Evolutionary conservation across 2,888 invertebrate species (phyloP).

Genomic region (Andrena bicolor): DNA sequence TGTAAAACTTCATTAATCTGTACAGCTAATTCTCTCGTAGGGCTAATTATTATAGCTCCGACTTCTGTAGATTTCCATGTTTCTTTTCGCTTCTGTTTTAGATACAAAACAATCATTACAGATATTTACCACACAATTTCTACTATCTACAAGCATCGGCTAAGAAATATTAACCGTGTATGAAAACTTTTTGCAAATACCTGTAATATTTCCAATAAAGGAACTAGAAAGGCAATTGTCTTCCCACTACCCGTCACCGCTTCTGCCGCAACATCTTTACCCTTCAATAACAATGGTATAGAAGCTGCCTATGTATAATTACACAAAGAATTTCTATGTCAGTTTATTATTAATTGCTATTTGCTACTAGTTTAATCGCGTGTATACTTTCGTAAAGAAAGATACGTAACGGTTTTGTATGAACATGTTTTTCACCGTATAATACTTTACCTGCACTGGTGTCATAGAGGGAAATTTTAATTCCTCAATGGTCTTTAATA

Average conservation of each 20-base stretch:
- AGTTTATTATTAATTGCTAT: neutral
- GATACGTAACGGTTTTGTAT: neutral
- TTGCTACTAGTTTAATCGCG: neutral
- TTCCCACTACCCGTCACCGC: slow-evolving; percentile 99
- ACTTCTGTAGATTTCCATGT: slow-evolving; percentile 91
- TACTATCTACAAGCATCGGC: neutral
- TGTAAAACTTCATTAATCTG: slow-evolving; percentile 92
- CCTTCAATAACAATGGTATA: slow-evolving; percentile 94
- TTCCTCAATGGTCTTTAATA: slow-evolving; percentile 85
- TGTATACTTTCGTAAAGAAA: neutral
- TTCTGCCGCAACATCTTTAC: slow-evolving; percentile 99
- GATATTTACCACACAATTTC: neutral
- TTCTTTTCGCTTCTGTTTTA: slow-evolving; percentile 86
- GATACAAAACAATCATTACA: neutral
- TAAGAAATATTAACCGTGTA: neutral
- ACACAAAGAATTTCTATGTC: slow-evolving; percentile 17
- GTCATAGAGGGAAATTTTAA: slow-evolving; percentile 87
- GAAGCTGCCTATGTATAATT: slow-evolving; percentile 89
- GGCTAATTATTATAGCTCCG: slow-evolving; percentile 96
- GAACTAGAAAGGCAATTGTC: slow-evolving; percentile 97
- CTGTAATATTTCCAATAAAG: slow-evolving; percentile 93
- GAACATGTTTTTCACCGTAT: neutral
- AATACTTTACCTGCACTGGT: slow-evolving; percentile 86
- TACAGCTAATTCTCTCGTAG: slow-evolving; percentile 97
- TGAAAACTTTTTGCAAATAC: slow-evolving; percentile 71